Conservation (phyloP, 2,888 invertebrate species). For the Dolichopus griseipennis region DNA sequence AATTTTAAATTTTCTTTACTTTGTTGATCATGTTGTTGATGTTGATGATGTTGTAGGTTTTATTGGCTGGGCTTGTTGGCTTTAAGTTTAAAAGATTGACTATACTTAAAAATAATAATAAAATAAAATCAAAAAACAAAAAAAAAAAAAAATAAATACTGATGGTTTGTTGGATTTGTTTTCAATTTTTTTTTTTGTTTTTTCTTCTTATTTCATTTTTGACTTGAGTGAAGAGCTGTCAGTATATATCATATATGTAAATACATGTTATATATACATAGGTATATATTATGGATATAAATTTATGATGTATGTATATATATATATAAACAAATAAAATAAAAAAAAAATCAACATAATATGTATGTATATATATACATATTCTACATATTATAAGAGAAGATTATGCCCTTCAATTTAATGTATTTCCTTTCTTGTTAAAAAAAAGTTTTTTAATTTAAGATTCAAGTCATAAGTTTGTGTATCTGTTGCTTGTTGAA, state of each 20-base stretch:
- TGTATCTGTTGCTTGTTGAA: constrained; percentile 4
- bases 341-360: neutral
- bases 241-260: neutral
- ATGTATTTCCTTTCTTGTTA: constrained; percentile 6
- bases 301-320: too few species aligned
- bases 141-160: neutral
- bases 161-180: neutral
- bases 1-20: too few species aligned
- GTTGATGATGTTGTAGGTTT: neutral
- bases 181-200: neutral
- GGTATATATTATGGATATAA: too few species aligned
- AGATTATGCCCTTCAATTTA: constrained; percentile 6
- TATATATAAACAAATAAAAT: too few species aligned
- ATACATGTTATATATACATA: neutral
- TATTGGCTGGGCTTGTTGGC: constrained; percentile 6
- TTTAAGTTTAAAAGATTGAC: neutral
- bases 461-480: constrained; percentile 6
- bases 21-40: too few species aligned
- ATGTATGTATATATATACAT: neutral
- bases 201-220: neutral
- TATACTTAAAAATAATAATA: neutral
- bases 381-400: neutral
- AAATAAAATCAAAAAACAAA: neutral
- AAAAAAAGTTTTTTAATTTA: neutral
- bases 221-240: neutral